A percentile compares a stretch with the other conserved stretches of the same genome.
Evolutionary conservation across 2,797 vertebrate species (phyloP).

Genomic region (Sylvilagus floridanus): DNA sequence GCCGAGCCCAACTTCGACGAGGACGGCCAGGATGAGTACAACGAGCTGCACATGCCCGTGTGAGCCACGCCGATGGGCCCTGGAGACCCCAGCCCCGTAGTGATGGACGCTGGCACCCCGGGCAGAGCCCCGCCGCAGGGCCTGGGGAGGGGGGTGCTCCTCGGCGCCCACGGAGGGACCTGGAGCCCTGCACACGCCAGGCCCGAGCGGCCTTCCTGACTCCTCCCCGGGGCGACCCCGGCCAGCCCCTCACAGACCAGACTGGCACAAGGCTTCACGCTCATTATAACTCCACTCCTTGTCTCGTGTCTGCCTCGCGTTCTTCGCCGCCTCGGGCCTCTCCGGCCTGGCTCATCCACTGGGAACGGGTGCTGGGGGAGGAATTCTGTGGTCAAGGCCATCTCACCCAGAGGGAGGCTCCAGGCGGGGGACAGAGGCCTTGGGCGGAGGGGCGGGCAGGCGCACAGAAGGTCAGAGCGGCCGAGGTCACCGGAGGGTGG

Average conservation of each 20-base stretch:
- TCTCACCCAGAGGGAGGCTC: slow-evolving; percentile 24
- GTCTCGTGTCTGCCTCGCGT: slow-evolving; percentile 78
- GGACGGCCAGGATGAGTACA: slow-evolving; percentile 97
- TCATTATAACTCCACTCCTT: slow-evolving; percentile 82
- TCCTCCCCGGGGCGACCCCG: neutral
- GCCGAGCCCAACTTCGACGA: slow-evolving; percentile 97
- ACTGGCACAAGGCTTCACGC: slow-evolving; percentile 70
- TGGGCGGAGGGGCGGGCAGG: neutral
- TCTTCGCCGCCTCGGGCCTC: slow-evolving; percentile 67
- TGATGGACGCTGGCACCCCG: neutral
- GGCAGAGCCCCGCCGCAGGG: neutral
- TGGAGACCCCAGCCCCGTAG: slow-evolving; percentile 30
- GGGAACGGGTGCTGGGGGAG: slow-evolving; percentile 35
- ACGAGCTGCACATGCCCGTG: slow-evolving; percentile 99
- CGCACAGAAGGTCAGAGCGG: slow-evolving; percentile 50
- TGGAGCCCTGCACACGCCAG: slow-evolving; percentile 42
- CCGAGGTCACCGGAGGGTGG: neutral
- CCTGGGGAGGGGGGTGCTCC: neutral
- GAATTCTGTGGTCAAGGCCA: slow-evolving; percentile 43
- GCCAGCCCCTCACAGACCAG: slow-evolving; percentile 47
- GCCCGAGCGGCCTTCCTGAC: slow-evolving; percentile 28
- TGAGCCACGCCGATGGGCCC: slow-evolving; percentile 83
- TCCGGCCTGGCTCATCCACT: slow-evolving; percentile 8
- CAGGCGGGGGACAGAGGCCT: slow-evolving; percentile 55
- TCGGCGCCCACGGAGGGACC: slow-evolving; percentile 51